These are phyloP conservation scores for Cryptosula pallasiana DNA, from an alignment of 2,888 invertebrate genomes.

Conservation along the genomic window DNA sequence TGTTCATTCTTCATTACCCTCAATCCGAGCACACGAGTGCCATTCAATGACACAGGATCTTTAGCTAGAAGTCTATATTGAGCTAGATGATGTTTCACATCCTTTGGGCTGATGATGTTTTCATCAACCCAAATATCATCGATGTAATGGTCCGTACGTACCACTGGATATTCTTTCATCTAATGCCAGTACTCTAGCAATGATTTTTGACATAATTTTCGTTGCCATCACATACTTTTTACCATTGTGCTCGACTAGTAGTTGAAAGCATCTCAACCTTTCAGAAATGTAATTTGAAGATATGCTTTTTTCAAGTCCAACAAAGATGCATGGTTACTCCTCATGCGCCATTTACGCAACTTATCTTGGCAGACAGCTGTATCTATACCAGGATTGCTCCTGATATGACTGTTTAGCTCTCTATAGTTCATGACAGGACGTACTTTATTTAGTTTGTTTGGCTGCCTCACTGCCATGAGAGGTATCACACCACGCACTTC, in stretches of 20 bases:
- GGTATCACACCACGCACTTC: not conserved
- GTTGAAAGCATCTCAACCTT: not conserved
- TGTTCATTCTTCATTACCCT: not conserved
- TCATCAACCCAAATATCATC: not conserved
- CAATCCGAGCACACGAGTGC: not conserved
- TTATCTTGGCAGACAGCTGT: constrained; percentile 8
- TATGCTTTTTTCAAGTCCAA: not conserved
- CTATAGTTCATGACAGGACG: constrained; percentile 9
- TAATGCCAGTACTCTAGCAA: too few species aligned
- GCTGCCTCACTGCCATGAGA: not conserved
- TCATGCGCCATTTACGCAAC: not conserved
- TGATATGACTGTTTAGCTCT: not conserved
- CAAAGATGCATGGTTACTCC: not conserved
- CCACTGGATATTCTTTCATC: too few species aligned
- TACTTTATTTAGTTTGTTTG: constrained; percentile 1
- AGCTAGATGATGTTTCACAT: not conserved
- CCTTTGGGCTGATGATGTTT: not conserved
- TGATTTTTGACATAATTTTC: too few species aligned
- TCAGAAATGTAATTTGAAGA: constrained; percentile 4
- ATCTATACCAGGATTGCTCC: not conserved
- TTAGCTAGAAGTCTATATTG: not conserved
- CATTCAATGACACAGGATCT: not conserved
- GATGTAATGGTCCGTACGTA: not conserved
- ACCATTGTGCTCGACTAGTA: not conserved
- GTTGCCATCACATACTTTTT: not conserved